These are phyloP conservation scores for Caenorhabditis zanzibari DNA, from an alignment of 2,888 invertebrate genomes.

Conservation along the genomic window DNA sequence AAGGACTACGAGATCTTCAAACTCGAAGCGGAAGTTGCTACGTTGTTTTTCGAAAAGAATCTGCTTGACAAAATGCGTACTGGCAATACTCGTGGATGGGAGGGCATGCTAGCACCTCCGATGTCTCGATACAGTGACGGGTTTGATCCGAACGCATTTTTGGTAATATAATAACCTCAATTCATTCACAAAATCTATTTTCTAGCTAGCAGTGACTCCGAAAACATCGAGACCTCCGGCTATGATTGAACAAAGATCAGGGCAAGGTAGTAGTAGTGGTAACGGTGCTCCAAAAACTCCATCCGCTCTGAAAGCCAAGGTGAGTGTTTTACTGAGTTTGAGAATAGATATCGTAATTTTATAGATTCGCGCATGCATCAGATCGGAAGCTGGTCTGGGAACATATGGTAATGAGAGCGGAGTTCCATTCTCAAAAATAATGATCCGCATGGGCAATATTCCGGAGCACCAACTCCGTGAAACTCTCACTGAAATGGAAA, in stretches of 20 bases:
- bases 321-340: background rate
- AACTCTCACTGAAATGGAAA: conserved; percentile 29
- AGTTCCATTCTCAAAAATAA: conserved; percentile 18
- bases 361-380: conserved; percentile 37
- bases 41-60: conserved; percentile 46
- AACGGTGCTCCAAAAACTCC: conserved; percentile 11
- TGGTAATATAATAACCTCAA: background rate
- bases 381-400: background rate
- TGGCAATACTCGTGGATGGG: conserved; percentile 12
- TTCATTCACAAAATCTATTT: background rate
- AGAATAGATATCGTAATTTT: background rate
- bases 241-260: background rate
- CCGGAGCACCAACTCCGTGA: conserved; percentile 19
- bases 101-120: conserved; percentile 53
- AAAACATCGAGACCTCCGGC: background rate
- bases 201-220: background rate
- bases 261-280: background rate
- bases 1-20: conserved; percentile 58
- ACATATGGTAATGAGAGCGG: conserved; percentile 1
- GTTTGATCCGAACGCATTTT: conserved; percentile 15
- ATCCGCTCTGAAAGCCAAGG: conserved; percentile 25
- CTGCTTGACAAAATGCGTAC: conserved; percentile 45
- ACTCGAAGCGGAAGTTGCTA: conserved; percentile 32
- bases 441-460: background rate
- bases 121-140: background rate